Evolutionary conservation across 2,113 vertebrate genomes (phyloP), one percentile per base, ranked within the genome.

Genomic region (Cyrtonyx montezumae): DNA sequence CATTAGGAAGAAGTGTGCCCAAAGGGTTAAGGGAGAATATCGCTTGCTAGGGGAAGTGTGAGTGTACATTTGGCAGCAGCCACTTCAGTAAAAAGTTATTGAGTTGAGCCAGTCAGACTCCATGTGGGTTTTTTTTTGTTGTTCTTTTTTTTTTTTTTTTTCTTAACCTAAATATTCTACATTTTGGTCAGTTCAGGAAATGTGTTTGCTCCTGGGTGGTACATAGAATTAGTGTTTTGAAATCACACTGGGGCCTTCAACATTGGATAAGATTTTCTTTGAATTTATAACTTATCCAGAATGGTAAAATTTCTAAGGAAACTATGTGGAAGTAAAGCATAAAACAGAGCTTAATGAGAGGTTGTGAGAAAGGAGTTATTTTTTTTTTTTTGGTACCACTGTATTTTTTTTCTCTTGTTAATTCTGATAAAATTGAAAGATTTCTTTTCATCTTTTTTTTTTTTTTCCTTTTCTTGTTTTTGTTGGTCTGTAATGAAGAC

Each of bases 161-260:
- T 87, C 93, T 74, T 61, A 88, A 74, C 82, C 79, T 95, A 94
- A 93, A 91, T 91, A 91, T 78, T 94, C 90, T 93, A 78, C 87
- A 30, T 96, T 95, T 95, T 93, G 93, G 89, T 95, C 87, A 94
- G 92, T 93, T 76, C 83, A 94, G 93, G 94, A 96, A 96, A 81
- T 91, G 67, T 79, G 56, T 92, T 92, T 97, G 93, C 92, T 95
- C 46, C 87, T 93, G 91, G 92, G 96, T 97, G 94, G 92, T 96
- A 95, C 91, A 73, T 62, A 76, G 93, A 93, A 88, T 94, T 90
- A 91, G 67, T 94, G 80, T 93, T 96, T 94, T 93, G 90, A 91
- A 95, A 90, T 92, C 91, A 87, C 91, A 82, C 4, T 87, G 87
- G 78, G 75, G 69, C 94, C 86, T 92, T 87, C 88, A 80, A 11